phyloP scores from a whole-genome alignment of 2,113 vertebrate genomes.

The Anthoscopus minutus region DNA sequence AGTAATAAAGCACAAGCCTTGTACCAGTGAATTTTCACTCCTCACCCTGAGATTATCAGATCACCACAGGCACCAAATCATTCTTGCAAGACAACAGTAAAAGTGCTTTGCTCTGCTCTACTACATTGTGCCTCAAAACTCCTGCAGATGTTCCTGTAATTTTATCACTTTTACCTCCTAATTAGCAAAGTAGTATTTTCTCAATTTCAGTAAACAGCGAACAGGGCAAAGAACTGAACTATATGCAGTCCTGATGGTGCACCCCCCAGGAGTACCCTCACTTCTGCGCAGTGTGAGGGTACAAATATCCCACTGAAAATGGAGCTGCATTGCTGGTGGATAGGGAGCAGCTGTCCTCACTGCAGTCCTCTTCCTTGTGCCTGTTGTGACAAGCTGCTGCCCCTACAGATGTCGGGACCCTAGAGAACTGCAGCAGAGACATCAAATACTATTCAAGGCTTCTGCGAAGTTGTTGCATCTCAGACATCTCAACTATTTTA shows the following conservation, averaged over 20 bases:
- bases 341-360: background rate
- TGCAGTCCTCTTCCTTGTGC: background rate
- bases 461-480: background rate
- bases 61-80: background rate
- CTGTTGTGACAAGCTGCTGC: background rate
- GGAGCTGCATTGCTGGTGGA: fast-evolving
- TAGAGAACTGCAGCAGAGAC: background rate
- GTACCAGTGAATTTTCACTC: conserved; percentile 43
- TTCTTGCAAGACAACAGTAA: background rate
- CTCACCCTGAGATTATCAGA: conserved; percentile 44
- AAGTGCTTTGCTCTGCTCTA: background rate
- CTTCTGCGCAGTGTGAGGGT: background rate
- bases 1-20: conserved; percentile 24
- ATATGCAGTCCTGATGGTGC: fast-evolving
- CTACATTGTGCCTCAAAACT: background rate
- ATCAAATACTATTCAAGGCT: background rate
- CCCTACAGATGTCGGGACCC: background rate
- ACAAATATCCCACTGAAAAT: background rate
- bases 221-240: background rate
- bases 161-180: background rate
- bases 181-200: background rate
- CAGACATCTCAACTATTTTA: conserved; percentile 35
- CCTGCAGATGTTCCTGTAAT: background rate
- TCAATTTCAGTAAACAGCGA: background rate
- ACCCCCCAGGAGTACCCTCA: background rate